Base-by-base conservation (phyloP, 2,113 vertebrate species). In the Forbesichthys agassizii region DNA sequence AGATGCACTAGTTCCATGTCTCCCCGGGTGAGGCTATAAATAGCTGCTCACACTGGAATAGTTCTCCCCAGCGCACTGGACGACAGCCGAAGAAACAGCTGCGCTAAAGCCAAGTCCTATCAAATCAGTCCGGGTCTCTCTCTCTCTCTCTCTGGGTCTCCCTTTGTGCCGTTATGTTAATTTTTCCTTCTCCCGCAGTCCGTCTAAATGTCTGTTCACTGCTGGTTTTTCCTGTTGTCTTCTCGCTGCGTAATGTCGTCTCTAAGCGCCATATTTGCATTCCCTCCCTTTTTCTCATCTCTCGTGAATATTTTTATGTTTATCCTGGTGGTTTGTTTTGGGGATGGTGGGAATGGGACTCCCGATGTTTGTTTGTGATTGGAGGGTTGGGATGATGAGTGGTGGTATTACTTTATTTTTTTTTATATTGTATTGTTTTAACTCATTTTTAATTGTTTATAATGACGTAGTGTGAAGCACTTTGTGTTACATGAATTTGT, bases 11-110 rank as follows among this genome's bases (percentile, higher is more conserved):
- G 77, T 89, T 86, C 83, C 71, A 53, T 62, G 60, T 84, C 88
- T 90, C 87, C 74, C 77, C 73, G 88, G 85, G 79, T 87, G 75
- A 69, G 70, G 42, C 86, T 93, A 92, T 83, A 90, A 92, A 94
- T 93, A 92, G 82, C 66, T 53, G 33, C 65, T 73, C 84, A 73
- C 86, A 73, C 79, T 87, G 89, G 87, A 92, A 87, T 88, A 88
- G 83, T 90, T 92, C 92, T 92, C 91, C 92, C 88, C 80, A 84
- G 85, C 73, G 79, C 88, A 88, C 86, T 64, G 66, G 78, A 85
- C 64, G 74, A 86, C 90, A 91, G 88, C 87, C 81, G 65, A 80
- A 82, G 82, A 77, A 92, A 91, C 91, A 93, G 92, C 92, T 93
- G 92, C 77, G 80, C 75, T 86, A 78, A 90, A 92, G 88, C 91